These are phyloP conservation scores for Anoplolepis gracilipes DNA, from an alignment of 1,140 invertebrate species.

Conservation along the genomic window DNA sequence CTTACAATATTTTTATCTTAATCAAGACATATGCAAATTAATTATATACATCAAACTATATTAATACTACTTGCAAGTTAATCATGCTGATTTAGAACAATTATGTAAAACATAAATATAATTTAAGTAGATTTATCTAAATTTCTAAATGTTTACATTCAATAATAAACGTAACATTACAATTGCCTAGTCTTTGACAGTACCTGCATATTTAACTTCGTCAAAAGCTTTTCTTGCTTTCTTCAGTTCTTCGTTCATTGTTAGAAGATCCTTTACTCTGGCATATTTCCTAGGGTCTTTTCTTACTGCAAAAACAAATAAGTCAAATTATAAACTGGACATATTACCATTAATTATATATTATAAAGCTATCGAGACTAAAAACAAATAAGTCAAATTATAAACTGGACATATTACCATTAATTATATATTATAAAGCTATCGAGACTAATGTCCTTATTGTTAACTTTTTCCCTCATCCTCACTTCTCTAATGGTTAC, in stretches of 20 bases:
- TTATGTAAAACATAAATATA: conserved; percentile 1
- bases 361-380: background rate
- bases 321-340: conserved; percentile 33
- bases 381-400: conserved; percentile 55
- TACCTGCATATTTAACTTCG: conserved; percentile 97
- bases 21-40: background rate
- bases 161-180: conserved; percentile 32
- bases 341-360: background rate
- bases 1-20: background rate
- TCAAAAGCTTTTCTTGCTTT: conserved; percentile 99
- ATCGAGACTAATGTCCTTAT: too few species aligned
- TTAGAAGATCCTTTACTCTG: conserved; percentile 98
- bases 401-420: background rate
- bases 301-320: conserved; percentile 88
- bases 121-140: conserved; percentile 42
- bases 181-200: conserved; percentile 65
- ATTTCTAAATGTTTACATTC: conserved; percentile 12
- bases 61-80: conserved; percentile 33
- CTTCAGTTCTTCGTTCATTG: conserved; percentile 99
- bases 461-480: too few species aligned
- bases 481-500: too few species aligned
- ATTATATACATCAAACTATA: conserved; percentile 16
- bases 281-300: conserved; percentile 99
- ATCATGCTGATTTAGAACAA: conserved; percentile 25
- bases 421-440: too few species aligned